Base-by-base conservation (phyloP, 2,888 invertebrate genomes). In the Lutraria lutraria region DNA sequence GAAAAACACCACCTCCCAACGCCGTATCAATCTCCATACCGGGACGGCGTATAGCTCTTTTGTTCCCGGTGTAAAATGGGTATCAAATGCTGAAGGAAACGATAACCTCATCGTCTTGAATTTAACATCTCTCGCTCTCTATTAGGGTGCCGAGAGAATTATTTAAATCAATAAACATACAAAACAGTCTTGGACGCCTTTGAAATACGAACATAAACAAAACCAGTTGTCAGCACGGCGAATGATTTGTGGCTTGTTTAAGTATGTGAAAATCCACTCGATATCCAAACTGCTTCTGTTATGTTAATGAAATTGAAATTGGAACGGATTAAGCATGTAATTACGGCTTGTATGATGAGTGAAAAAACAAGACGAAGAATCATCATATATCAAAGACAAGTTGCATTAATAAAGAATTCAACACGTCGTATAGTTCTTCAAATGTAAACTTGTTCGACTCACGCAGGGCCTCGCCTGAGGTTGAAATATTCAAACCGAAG, bases 161-260 rank as follows among this genome's bases (percentile, higher is more conserved):
- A 89, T 91, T 91, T 91, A 89, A 91, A 89, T 91, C 91, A 91
- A 91, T 91, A 91, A 91, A 91, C 91, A 88, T 91, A 91, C 91
- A 91, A 91, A 91, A 91, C 89, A 72, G 87, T 82, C 91, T 91
- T 89, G 91, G 84, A 60, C 63, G 84, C 72, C 91, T 91, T 91
- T 91, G 91, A 91, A 89, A 91, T 91, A 85, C 88, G 91, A 91
- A 91, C 89, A 91, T 91, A 91, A 91, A 91, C 89, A 91, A 91
- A 89, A 89, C 86, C 80, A 63, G 85, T 81, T 91, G 91, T 91
- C 91, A 91, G 79, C 89, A 72, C 81, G 53, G 72, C 31, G 83
- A 82, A 81, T 91, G 89, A 91, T 91, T 91, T 91, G 91, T 91
- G 88, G 91, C 84, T 86, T 91, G 88, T 82, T 85, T 83, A 86